Evolutionary conservation across 1,140 invertebrate species (phyloP).

Genomic region (Drosophila pseudoananassae): DNA sequence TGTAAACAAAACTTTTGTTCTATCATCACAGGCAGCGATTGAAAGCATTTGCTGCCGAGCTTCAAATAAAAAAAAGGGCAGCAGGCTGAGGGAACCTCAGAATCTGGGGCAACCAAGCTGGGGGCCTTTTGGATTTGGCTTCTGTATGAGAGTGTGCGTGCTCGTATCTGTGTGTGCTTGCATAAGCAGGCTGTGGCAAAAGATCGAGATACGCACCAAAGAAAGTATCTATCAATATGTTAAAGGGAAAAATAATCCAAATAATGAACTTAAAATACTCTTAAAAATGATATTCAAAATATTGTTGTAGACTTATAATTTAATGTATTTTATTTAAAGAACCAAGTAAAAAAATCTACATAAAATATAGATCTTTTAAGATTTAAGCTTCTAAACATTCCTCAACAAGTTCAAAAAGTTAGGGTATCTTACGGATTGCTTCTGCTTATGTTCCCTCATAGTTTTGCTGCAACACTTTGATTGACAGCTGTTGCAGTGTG

Average conservation of each 20-base stretch:
- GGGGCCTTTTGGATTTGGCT: slow-evolving; percentile 63
- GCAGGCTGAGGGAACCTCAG: slow-evolving; percentile 46
- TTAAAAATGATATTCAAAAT: slow-evolving; percentile 5
- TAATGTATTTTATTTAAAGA: background rate
- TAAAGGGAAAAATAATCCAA: slow-evolving; percentile 29
- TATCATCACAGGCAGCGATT: slow-evolving; percentile 52
- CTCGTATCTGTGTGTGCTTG: slow-evolving; percentile 48
- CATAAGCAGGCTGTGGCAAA: slow-evolving; percentile 71
- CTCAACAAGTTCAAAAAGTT: background rate
- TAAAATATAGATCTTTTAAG: no score
- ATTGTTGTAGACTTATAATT: background rate
- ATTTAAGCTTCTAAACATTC: no score
- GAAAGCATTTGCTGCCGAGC: slow-evolving; percentile 74
- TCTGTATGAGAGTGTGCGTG: slow-evolving; percentile 17
- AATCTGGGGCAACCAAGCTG: slow-evolving; percentile 80
- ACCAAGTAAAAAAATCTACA: background rate
- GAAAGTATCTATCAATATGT: slow-evolving; percentile 21
- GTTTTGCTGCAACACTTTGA: slow-evolving; percentile 56
- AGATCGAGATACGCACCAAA: slow-evolving; percentile 64
- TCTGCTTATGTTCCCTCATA: slow-evolving; percentile 26
- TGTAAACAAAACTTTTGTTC: slow-evolving; percentile 80
- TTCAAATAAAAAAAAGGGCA: slow-evolving; percentile 52
- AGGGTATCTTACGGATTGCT: background rate
- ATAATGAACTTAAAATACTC: slow-evolving; percentile 50
- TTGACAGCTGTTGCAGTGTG: slow-evolving; percentile 77